Base-by-base conservation (phyloP, 2,888 invertebrate genomes). In the Teleogryllus oceanicus region DNA sequence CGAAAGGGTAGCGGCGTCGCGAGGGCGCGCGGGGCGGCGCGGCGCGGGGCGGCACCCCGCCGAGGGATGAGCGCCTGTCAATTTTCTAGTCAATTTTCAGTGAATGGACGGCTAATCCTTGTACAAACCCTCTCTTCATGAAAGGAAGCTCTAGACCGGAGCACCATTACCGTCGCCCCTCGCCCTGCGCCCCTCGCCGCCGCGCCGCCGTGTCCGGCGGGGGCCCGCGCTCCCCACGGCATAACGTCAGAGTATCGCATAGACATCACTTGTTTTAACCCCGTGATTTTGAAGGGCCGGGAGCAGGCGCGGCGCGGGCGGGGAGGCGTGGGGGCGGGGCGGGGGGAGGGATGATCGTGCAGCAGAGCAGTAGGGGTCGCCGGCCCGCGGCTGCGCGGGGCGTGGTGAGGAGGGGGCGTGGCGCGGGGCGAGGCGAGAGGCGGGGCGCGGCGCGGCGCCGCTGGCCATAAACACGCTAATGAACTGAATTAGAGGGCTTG, bases 31-130 rank as follows among this genome's bases (percentile, higher is more conserved):
- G 62, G 62, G 62, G 62, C 62, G 37, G 8, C 37, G 37, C 8
- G 8, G 37, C 8, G 37, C 37, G 37, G 49, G 11, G 50, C 62
- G 16, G 62, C 13, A 62, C 16, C 62, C 62, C n/a, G 62, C 62
- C 62, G 20, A 74, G 80, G 79, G 80, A 74, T 50, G 79, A 80
- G 81, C 79, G 80, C 82, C 82, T 82, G 82, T 86, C 85, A 85
- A 86, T 87, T 87, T 87, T 86, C 86, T 86, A 87, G 86, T 86
- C 87, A 86, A 87, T 87, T 86, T 86, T 86, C 85, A 86, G 85
- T 85, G 85, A 85, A 85, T 83, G 83, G 83, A 83, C 81, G 83
- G 84, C 83, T 85, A 84, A 85, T 85, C 85, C 85, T 80, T 81
- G 81, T 76, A 81, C 80, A 82, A 82, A 81, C 79, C 81, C 82